A percentile compares a stretch with the other conserved stretches of the same genome.
Evolutionary conservation across 1,140 invertebrate species (phyloP).

Genomic region (Drosophila setifemur): DNA sequence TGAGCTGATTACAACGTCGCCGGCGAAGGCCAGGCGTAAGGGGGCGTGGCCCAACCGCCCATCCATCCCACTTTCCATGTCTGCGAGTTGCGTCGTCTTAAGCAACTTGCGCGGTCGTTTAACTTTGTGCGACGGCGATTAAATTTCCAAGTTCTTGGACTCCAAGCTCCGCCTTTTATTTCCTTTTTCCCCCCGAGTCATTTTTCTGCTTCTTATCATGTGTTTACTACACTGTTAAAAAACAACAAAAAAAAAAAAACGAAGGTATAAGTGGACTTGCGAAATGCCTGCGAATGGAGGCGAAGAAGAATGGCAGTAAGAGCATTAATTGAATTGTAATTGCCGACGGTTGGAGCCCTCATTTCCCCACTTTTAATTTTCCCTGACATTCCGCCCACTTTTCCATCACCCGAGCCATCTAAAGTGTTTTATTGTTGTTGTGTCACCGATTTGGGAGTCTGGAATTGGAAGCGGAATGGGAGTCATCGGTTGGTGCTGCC

Average conservation of each 20-base stretch:
- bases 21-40: not conserved
- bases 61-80: not conserved
- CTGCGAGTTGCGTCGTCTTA: conserved; percentile 21
- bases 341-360: conserved; percentile 55
- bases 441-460: conserved; percentile 40
- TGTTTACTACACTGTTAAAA: conserved; percentile 71
- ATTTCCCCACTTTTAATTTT: conserved; percentile 3
- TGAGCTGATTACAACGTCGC: conserved; percentile 65
- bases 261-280: conserved; percentile 20
- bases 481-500: too few relatives aligned
- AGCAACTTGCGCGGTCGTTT: conserved; percentile 76
- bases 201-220: conserved; percentile 58
- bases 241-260: too few relatives aligned
- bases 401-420: not conserved
- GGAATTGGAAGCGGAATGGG: conserved; percentile 26
- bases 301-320: conserved; percentile 59
- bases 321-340: conserved; percentile 80
- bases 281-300: not conserved
- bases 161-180: conserved; percentile 13
- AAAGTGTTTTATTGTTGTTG: conserved; percentile 12
- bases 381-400: not conserved
- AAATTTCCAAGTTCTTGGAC: conserved; percentile 73
- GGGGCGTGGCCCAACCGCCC: not conserved
- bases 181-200: conserved; percentile 5
- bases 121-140: conserved; percentile 69